phyloP scores from a whole-genome alignment of 2,797 vertebrate species.

The Salarias fasciatus region DNA sequence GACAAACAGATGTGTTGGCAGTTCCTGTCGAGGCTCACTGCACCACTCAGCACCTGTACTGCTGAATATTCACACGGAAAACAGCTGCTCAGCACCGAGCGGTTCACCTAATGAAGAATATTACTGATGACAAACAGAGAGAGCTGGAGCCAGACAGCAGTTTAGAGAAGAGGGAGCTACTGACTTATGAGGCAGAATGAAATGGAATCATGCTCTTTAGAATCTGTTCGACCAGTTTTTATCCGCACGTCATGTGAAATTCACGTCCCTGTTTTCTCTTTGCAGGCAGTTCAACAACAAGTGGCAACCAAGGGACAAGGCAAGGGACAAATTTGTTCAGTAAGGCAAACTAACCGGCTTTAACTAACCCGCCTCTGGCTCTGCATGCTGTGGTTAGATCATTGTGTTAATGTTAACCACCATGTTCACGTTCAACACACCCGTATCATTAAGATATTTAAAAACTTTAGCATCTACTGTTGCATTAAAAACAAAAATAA shows the following conservation, averaged over 20 bases:
- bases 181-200: no score
- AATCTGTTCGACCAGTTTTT: no score
- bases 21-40: slow-evolving; percentile 27
- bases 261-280: slow-evolving; percentile 30
- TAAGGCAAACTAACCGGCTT: slow-evolving; percentile 84
- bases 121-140: no score
- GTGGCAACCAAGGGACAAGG: slow-evolving; percentile 89
- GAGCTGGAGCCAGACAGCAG: neutral
- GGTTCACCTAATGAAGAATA: slow-evolving; percentile 29
- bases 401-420: slow-evolving; percentile 62
- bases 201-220: no score
- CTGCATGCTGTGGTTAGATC: slow-evolving; percentile 41
- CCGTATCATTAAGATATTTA: no score
- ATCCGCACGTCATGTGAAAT: neutral
- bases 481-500: no score
- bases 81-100: slow-evolving; percentile 44
- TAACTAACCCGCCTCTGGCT: slow-evolving; percentile 62
- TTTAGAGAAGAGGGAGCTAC: neutral
- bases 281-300: slow-evolving; percentile 87
- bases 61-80: slow-evolving; percentile 50
- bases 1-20: slow-evolving; percentile 53
- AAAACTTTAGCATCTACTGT: no score
- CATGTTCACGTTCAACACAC: no score
- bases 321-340: slow-evolving; percentile 92
- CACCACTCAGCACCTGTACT: slow-evolving; percentile 29